Evolutionary conservation across 2,113 vertebrate genomes (phyloP).

Genomic region (Cheirogaleus medius): DNA sequence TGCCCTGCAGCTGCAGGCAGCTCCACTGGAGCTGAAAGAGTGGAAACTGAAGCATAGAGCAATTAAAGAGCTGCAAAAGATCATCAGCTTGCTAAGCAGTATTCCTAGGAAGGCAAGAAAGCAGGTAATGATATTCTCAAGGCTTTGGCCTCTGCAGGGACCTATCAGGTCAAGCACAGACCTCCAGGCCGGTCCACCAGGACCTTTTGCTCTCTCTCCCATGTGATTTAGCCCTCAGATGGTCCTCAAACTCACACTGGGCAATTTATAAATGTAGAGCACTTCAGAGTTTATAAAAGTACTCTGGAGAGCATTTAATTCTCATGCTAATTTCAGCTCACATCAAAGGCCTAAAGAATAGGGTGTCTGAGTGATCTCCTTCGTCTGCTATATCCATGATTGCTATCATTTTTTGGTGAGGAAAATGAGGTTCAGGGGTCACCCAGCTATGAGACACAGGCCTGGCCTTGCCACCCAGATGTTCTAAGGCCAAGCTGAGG

Average conservation of each 20-base stretch:
- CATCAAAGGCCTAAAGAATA: neutral
- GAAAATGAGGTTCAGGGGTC: neutral
- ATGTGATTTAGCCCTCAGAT: neutral
- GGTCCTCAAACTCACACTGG: neutral
- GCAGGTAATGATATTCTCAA: neutral
- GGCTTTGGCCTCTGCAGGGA: neutral
- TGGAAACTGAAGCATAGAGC: neutral
- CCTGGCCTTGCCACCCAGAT: neutral
- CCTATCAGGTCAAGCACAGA: neutral
- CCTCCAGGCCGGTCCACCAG: neutral
- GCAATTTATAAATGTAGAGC: neutral
- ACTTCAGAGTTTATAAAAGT: neutral
- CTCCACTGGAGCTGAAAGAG: neutral
- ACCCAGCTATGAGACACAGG: neutral
- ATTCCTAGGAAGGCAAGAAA: neutral
- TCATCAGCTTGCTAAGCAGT: neutral
- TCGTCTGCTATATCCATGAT: neutral
- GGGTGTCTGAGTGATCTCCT: neutral
- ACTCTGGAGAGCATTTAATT: neutral
- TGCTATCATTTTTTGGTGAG: neutral
- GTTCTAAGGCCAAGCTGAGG: neutral
- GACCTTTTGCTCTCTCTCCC: no score
- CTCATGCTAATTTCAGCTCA: neutral
- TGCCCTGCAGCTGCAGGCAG: neutral
- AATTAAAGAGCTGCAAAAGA: neutral